Conservation (phyloP, 2,888 invertebrate genomes). For the Brachyptera risi region DNA sequence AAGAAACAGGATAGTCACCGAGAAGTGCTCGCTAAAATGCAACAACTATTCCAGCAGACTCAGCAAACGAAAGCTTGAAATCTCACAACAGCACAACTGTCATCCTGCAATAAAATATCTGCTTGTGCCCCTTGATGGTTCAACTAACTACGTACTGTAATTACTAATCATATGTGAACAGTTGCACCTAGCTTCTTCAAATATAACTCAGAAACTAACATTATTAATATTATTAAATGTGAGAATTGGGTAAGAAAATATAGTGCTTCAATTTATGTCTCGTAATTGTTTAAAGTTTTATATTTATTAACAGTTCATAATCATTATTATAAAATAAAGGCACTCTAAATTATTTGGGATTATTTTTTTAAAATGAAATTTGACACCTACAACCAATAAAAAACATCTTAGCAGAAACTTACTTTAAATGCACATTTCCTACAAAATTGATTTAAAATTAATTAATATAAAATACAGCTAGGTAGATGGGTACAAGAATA, state of each 20-base stretch:
- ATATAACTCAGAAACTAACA: neutral
- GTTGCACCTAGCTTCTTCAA: neutral
- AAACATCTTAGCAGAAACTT: neutral
- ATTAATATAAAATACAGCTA: neutral
- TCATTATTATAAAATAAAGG: conserved; percentile 16
- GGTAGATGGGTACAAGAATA: conserved; percentile 7
- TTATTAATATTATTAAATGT: neutral
- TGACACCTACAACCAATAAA: conserved; percentile 6
- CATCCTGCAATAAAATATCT: too few relatives aligned
- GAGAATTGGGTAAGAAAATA: too few relatives aligned
- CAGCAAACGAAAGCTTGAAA: too few relatives aligned
- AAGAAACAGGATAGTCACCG: conserved; percentile 70
- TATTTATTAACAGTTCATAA: conserved; percentile 6
- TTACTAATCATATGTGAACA: neutral
- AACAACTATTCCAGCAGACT: conserved; percentile 60
- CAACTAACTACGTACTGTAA: too few relatives aligned
- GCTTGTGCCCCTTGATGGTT: too few relatives aligned
- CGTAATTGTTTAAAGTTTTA: neutral
- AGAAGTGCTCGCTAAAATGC: conserved; percentile 60
- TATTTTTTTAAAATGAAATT: conserved; percentile 7
- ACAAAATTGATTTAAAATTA: too few relatives aligned
- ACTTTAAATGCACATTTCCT: neutral
- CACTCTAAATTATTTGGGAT: conserved; percentile 22
- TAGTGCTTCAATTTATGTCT: too few relatives aligned
- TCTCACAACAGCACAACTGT: too few relatives aligned